Base-by-base conservation (phyloP, 2,113 vertebrate genomes). In the Athene cunicularia region DNA sequence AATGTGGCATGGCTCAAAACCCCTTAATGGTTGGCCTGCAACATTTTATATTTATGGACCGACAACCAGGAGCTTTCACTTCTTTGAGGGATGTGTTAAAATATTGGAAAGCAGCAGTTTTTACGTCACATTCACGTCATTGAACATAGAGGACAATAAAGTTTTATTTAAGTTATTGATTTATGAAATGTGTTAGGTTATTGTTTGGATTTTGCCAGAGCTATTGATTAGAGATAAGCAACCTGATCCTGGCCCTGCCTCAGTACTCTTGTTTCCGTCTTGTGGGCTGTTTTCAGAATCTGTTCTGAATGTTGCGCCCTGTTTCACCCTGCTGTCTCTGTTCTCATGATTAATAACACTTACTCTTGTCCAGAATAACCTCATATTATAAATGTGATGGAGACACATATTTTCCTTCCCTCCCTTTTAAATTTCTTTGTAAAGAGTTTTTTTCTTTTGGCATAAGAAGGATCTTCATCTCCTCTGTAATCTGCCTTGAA, bases 321-420 rank as follows among this genome's bases (percentile, higher is more conserved):
- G n/a, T 64, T 87, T 68, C 68, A 47, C 2, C 0, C 50, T 74
- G 39, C 47, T 74, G 0, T 47, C 64, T 50, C 45, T 79, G 1
- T 37, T 79, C 33, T 60, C 7, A 7, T 79, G 55, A 55, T 56
- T 52, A 22, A 14, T 41, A 60, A 47, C 47, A 76, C 45, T 68
- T 75, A 75, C 5, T 72, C 43, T 77, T 81, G 14, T 74, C 33
- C 50, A 79, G 33, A 85, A 79, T 66, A 74, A 59, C 14, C 19
- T 87, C 55, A 52, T 13, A 32, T 30, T 70, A 37, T 63, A 77
- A 90, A 73, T 32, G 19, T 2, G 2, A 37, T 39, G 28, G 33
- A 12, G 20, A 6, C 12, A 3, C 9, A 6, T 58, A 49, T 49
- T 80, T 80, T 45, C 58, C n/a, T 84, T 76, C 14, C 19, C 17